Conservation (phyloP, 2,113 vertebrate species). For the Callorhinus ursinus region DNA sequence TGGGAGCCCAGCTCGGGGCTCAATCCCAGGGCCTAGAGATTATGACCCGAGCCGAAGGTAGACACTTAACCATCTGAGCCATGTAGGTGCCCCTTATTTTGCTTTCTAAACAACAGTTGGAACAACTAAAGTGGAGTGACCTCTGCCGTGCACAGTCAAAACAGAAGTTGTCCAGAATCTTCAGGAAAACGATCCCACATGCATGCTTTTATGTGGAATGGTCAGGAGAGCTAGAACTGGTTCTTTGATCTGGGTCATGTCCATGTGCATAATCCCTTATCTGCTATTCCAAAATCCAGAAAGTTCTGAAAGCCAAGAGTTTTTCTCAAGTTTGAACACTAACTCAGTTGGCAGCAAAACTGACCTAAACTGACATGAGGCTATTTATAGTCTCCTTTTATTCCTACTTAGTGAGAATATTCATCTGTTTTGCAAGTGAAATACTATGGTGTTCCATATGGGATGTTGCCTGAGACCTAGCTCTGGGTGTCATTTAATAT, state of each 20-base stretch:
- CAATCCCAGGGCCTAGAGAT: too few relatives aligned
- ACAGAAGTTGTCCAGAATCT: neutral
- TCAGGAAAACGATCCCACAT: neutral
- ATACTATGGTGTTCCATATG: neutral
- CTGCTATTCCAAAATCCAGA: neutral
- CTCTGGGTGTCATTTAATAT: neutral
- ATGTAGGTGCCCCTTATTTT: neutral
- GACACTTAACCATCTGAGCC: too few relatives aligned
- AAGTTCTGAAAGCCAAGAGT: neutral
- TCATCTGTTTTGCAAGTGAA: neutral
- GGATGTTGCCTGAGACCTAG: neutral
- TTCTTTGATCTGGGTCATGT: neutral
- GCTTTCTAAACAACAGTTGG: neutral
- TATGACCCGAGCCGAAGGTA: too few relatives aligned
- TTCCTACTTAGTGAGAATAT: neutral
- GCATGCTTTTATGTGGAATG: neutral
- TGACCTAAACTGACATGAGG: neutral
- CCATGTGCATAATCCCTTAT: neutral
- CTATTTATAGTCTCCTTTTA: neutral
- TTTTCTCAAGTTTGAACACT: conserved; percentile 3
- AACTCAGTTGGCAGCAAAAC: neutral
- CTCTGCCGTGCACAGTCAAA: neutral
- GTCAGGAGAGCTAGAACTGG: neutral
- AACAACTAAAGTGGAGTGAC: neutral
- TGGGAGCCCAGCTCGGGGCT: neutral